Conservation (phyloP, 2,113 vertebrate species). For the Narcine bancroftii region DNA sequence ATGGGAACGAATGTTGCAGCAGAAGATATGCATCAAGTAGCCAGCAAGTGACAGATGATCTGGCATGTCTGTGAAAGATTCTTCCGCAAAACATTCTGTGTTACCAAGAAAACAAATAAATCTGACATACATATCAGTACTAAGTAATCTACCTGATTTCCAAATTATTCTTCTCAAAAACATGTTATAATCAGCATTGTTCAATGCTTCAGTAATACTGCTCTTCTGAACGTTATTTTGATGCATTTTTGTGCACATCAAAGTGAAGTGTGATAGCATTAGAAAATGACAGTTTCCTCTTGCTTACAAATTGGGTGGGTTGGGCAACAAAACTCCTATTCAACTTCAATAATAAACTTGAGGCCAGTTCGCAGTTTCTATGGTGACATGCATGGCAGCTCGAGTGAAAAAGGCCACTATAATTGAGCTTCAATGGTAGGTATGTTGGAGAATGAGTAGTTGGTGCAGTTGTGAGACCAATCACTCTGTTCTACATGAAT, state of each 20-base stretch:
- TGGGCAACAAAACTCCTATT: no score
- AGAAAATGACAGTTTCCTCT: not conserved
- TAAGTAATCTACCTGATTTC: conserved; percentile 25
- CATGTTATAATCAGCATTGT: conserved; percentile 10
- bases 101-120: conserved; percentile 34
- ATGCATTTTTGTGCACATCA: conserved; percentile 2
- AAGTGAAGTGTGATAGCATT: not conserved
- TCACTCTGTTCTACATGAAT: not conserved
- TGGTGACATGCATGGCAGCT: no score
- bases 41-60: no score
- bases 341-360: not conserved
- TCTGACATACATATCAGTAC: conserved; percentile 21
- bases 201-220: no score
- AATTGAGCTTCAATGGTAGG: not conserved
- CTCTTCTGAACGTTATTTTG: not conserved
- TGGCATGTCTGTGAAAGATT: not conserved
- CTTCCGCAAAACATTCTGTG: conserved; percentile 16
- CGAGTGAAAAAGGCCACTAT: not conserved
- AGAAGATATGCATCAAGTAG: no score
- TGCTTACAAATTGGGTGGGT: not conserved
- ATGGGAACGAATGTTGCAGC: no score
- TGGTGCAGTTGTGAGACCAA: not conserved
- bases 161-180: conserved; percentile 5
- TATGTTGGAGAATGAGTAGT: not conserved
- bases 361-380: no score